Conservation (phyloP, 2,113 vertebrate species). For the Gadus macrocephalus region DNA sequence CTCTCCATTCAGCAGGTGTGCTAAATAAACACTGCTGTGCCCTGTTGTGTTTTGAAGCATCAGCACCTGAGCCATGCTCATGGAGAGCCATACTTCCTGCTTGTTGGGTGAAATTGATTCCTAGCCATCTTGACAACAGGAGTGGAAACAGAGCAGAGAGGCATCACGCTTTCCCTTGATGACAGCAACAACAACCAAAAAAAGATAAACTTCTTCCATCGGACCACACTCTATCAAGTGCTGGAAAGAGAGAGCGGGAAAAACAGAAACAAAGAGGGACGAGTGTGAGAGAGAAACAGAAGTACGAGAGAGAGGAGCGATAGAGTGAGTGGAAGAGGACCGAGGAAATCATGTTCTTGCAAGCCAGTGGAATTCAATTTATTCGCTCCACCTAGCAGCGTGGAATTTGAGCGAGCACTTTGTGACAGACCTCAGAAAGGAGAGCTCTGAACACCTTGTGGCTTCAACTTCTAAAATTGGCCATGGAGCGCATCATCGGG, state of each 20-base stretch:
- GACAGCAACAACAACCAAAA: slow-evolving; percentile 8
- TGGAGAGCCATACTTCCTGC: too few species aligned
- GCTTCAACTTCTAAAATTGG: slow-evolving; percentile 2
- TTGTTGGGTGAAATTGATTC: not conserved
- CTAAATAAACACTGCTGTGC: too few species aligned
- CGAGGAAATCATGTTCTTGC: slow-evolving; percentile 59
- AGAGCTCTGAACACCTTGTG: not conserved
- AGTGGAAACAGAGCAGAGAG: slow-evolving; percentile 5
- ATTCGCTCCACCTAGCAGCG: slow-evolving; percentile 33
- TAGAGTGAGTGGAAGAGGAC: slow-evolving; percentile 22
- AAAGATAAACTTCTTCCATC: slow-evolving; percentile 26
- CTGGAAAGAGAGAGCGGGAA: slow-evolving; percentile 33
- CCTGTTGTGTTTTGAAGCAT: too few species aligned
- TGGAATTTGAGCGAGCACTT: slow-evolving; percentile 31
- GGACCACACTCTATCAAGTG: slow-evolving; percentile 29
- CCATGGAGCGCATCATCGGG: slow-evolving; percentile 1
- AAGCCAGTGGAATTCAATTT: slow-evolving; percentile 63
- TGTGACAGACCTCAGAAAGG: slow-evolving; percentile 13
- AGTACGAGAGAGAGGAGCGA: not conserved
- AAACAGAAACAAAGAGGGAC: slow-evolving; percentile 25
- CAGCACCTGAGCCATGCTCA: too few species aligned
- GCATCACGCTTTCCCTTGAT: slow-evolving; percentile 17
- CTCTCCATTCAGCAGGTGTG: too few species aligned
- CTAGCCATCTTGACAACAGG: slow-evolving; percentile 8
- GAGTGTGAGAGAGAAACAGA: not conserved